Evolutionary conservation across 2,113 vertebrate genomes (phyloP).

Genomic region (Herpetotheres cachinnans): DNA sequence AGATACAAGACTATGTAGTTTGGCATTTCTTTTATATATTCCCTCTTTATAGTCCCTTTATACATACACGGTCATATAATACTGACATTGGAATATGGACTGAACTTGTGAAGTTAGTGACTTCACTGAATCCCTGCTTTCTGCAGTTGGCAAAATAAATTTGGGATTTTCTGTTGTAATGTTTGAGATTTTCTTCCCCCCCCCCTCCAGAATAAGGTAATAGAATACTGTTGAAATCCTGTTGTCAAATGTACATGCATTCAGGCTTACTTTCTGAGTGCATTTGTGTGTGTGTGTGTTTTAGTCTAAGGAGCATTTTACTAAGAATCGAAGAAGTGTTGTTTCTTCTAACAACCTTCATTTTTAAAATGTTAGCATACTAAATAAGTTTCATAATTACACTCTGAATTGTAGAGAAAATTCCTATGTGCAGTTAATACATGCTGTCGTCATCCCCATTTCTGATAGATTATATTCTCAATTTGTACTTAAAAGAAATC

Average conservation of each 20-base stretch:
- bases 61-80: fast-evolving
- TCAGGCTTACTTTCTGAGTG: not conserved
- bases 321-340: not conserved
- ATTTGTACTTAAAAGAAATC: not conserved
- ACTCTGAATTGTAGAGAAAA: not conserved
- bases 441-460: not conserved
- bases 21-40: not conserved
- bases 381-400: not conserved
- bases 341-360: not conserved
- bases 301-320: not conserved
- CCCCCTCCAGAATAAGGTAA: not conserved
- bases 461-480: not conserved
- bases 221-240: not conserved
- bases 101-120: not conserved
- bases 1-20: not conserved
- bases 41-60: not conserved
- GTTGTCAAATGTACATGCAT: not conserved
- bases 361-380: not conserved
- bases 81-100: fast-evolving
- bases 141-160: not conserved
- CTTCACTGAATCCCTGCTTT: not conserved
- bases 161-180: not conserved
- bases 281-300: not conserved
- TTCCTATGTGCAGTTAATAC: not conserved
- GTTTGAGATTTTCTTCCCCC: not conserved